Evolutionary conservation across 1,140 invertebrate species (phyloP), one percentile per base, ranked within the genome.

Genomic region (Eupristina koningsbergeri): DNA sequence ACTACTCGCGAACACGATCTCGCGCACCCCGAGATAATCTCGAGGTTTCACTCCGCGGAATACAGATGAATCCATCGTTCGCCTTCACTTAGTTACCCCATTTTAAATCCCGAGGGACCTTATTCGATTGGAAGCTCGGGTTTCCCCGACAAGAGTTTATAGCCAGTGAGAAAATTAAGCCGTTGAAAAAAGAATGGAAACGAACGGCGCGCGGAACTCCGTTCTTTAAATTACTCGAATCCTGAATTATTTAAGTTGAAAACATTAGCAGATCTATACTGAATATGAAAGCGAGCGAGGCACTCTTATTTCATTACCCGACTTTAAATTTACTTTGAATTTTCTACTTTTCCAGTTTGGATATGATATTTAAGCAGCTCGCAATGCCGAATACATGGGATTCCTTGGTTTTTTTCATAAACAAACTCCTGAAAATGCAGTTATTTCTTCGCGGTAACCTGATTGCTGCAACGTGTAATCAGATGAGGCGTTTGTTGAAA

Each of bases 31-130:
- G 74, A 84, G 88, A 89, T 89, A 89, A 89, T 89, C 88, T 87
- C 75, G 63, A 87, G 88, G 87, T 89, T 88, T 88, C 87, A 87
- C 85, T 85, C 78, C 73, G 79, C 80, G 84, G 88, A 89, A 89
- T 89, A 89, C 88, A 87, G 84, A 89, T 89, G 88, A 89, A 89
- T 89, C 88, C 87, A 87, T 88, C 86, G 85, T 67, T 79, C 82
- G 80, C 61, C 34, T 80, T 50, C 87, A 50, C 80, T 84, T 85
- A 81, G 74, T 81, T 73, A 77, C 81, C 19, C 41, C n/a, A n/a
- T 86, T 77, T 71, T 71, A 78, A 76, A 45, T 82, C 73, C 73
- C 36, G 22, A 29, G 36, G 61, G 34, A 45, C 67, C 71, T 86
- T 83, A 82, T 78, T 41, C 80, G 75, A 80, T 34, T 69, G 73